Evolutionary conservation across 2,888 invertebrate species (phyloP).

Genomic region (Melanophora roralis): DNA sequence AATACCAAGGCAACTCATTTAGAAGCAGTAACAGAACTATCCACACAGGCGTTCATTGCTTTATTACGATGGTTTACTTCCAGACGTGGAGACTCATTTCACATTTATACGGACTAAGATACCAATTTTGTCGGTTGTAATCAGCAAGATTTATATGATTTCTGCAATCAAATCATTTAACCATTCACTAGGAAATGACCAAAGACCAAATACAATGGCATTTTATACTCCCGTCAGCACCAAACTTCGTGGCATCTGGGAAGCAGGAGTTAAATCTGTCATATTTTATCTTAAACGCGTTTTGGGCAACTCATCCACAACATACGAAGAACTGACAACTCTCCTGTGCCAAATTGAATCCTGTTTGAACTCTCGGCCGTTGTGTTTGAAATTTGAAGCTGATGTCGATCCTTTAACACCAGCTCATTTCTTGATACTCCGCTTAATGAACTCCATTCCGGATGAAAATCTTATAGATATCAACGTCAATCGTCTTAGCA

Average conservation of each 20-base stretch:
- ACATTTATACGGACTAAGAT: no score
- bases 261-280: conserved; percentile 34
- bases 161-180: background rate
- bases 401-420: conserved; percentile 45
- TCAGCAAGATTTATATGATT: conserved; percentile 47
- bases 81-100: no score
- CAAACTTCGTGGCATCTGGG: conserved; percentile 47
- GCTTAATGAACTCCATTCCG: conserved; percentile 16
- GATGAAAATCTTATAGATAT: conserved; percentile 1
- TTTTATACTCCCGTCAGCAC: conserved; percentile 30
- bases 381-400: conserved; percentile 34
- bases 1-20: conserved; percentile 39
- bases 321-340: conserved; percentile 44
- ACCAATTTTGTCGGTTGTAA: conserved; percentile 61
- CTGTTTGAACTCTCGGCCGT: conserved; percentile 34
- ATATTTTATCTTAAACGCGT: conserved; percentile 45
- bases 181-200: conserved; percentile 14
- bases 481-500: conserved; percentile 12
- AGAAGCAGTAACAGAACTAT: conserved; percentile 46
- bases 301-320: conserved; percentile 23
- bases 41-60: conserved; percentile 66
- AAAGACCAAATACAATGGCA: no score
- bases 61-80: no score
- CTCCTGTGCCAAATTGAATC: conserved; percentile 43
- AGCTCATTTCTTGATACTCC: conserved; percentile 35